Percentiles rank a stretch among this genome's conserved stretches.
phyloP scores from a whole-genome alignment of 2,888 invertebrate species.

The Chrysotoxum bicinctum region DNA sequence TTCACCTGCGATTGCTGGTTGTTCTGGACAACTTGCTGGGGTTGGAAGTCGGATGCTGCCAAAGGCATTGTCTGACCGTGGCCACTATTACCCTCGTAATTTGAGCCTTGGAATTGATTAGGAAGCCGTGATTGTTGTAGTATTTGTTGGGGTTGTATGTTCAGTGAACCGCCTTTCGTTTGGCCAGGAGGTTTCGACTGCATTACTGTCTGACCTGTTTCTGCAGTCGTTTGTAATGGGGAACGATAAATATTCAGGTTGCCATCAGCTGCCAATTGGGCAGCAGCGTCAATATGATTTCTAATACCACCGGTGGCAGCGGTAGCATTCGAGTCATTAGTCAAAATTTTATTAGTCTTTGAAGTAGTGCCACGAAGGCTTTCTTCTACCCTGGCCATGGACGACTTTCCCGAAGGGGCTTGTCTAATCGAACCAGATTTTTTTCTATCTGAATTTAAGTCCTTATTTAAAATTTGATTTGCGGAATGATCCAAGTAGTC shows the following conservation, averaged over 20 bases:
- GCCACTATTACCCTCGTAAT: conserved; percentile 44
- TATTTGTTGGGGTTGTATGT: conserved; percentile 70
- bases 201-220: conserved; percentile 49
- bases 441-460: conserved; percentile 79
- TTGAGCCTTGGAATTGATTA: conserved; percentile 68
- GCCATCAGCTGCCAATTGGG: conserved; percentile 77
- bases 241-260: conserved; percentile 77
- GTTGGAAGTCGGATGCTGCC: conserved; percentile 78
- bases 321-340: conserved; percentile 64
- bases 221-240: conserved; percentile 52
- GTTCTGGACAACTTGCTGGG: conserved; percentile 73
- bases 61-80: conserved; percentile 63
- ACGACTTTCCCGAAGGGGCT: conserved; percentile 72
- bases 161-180: conserved; percentile 77
- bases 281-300: conserved; percentile 77
- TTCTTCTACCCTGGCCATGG: conserved; percentile 47
- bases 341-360: conserved; percentile 54
- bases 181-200: conserved; percentile 53
- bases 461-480: conserved; percentile 75
- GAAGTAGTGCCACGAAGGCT: conserved; percentile 25
- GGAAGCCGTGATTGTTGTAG: conserved; percentile 76
- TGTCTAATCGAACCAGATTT: conserved; percentile 55
- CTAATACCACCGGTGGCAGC: conserved; percentile 72
- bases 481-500: conserved; percentile 94
- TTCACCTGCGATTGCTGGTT: conserved; percentile 55